Evolutionary conservation across 2,113 vertebrate species (phyloP).

Genomic region (Xiphophorus couchianus): DNA sequence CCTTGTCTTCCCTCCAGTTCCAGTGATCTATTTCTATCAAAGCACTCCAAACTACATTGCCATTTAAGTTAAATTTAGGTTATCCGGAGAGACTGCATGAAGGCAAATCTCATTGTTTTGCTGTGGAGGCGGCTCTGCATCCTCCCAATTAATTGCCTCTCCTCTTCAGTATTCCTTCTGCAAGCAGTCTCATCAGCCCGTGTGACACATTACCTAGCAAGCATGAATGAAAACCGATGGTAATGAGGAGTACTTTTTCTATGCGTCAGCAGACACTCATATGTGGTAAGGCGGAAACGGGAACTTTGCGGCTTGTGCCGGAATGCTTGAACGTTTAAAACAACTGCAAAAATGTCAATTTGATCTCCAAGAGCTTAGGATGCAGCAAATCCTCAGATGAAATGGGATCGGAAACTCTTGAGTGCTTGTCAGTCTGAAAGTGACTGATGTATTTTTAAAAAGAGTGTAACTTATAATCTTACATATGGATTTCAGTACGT

Average conservation of each 20-base stretch:
- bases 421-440: slow-evolving; percentile 5
- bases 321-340: slow-evolving; percentile 36
- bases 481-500: background rate
- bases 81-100: slow-evolving; percentile 9
- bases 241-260: slow-evolving; percentile 62
- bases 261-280: slow-evolving; percentile 45
- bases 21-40: slow-evolving; percentile 62
- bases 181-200: slow-evolving; percentile 45
- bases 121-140: slow-evolving; percentile 40
- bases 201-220: slow-evolving; percentile 57
- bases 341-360: slow-evolving; percentile 23
- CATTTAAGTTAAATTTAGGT: slow-evolving; percentile 55
- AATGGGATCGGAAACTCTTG: background rate
- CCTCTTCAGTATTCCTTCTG: slow-evolving; percentile 39
- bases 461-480: slow-evolving; percentile 15
- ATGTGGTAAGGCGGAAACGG: slow-evolving; percentile 25
- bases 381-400: slow-evolving; percentile 20
- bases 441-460: slow-evolving; percentile 46
- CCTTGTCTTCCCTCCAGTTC: slow-evolving; percentile 41
- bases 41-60: slow-evolving; percentile 34
- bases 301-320: slow-evolving; percentile 8
- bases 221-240: slow-evolving; percentile 53
- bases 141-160: slow-evolving; percentile 55
- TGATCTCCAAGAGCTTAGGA: background rate
- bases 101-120: slow-evolving; percentile 27